Evolutionary conservation across 2,113 vertebrate species (phyloP).

Genomic region (Tapirus terrestris): DNA sequence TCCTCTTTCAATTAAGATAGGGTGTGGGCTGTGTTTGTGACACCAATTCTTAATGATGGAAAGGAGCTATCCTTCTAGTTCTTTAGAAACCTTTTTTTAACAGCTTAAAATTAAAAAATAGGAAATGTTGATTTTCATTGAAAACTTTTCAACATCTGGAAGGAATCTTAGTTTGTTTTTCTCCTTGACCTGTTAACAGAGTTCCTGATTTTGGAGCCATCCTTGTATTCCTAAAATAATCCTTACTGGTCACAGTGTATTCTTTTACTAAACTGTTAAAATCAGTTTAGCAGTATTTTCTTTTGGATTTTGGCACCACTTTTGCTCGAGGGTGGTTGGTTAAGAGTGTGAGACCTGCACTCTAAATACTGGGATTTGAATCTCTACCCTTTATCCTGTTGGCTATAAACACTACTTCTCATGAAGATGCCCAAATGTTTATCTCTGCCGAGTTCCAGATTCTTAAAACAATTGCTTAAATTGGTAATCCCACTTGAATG

Average conservation of each 20-base stretch:
- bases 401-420: background rate
- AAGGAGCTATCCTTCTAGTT: background rate
- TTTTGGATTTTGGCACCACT: background rate
- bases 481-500: background rate
- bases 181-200: background rate
- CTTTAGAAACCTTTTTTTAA: background rate
- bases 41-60: background rate
- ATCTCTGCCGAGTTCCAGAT: background rate
- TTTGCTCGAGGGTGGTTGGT: background rate
- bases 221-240: background rate
- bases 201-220: constrained; percentile 14
- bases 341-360: background rate
- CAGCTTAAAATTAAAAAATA: background rate
- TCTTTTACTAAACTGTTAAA: background rate
- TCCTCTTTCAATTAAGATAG: background rate
- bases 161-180: background rate
- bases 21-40: no score
- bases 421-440: background rate
- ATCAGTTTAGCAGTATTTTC: background rate
- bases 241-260: background rate
- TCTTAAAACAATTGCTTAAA: background rate
- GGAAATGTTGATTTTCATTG: constrained; percentile 18
- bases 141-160: background rate
- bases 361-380: background rate
- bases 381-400: background rate